Base-by-base conservation (phyloP, 2,113 vertebrate species). In the Hemibates koningsi region DNA sequence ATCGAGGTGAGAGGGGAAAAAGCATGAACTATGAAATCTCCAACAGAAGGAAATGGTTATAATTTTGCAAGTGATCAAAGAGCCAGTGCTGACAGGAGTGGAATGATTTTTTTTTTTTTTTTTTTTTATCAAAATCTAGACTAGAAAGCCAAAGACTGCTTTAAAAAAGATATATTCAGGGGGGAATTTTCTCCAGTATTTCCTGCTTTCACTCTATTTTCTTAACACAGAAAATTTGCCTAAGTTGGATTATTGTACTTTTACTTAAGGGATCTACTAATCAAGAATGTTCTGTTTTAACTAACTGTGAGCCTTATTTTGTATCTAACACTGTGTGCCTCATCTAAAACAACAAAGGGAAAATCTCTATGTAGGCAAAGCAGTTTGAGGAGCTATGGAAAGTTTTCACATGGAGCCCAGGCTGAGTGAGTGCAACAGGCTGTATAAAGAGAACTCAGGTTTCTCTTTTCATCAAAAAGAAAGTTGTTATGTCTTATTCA, bases 361-460 rank as follows among this genome's bases (percentile, higher is more conserved):
- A 50, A 71, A 27, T 12, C 6, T 78, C 73, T n/a, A 45, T 63
- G 76, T 78, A 41, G 66, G n/a, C 84, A 88, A 90, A 85, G 43
- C 12, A 88, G 88, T 89, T 89, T 89, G 73, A 86, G 66, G 76
- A 71, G n/a, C 63, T 73, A 82, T 79, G 88, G 85, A 90, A 89
- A 83, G 36, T 36, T 90, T 86, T 56, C 36, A 63, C 45, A 82
- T 61, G 41, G 82, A 34, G 32, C 66, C 76, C 17, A 78, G 27
- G 7, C 6, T 34, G 45, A 52, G 17, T 52, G 17, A 19, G 24
- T 76, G 54, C 85, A 88, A 56, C 43, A 83, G 79, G 68, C 85
- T 57, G 68, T 79, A 32, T 52, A 52, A 78, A 78, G 17, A 78
- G 17, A 78, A 78, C 73, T 78, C 73, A 50, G 27, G 73, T 78